phyloP scores from a whole-genome alignment of 1,140 invertebrate species.

The Vanessa tameamea region DNA sequence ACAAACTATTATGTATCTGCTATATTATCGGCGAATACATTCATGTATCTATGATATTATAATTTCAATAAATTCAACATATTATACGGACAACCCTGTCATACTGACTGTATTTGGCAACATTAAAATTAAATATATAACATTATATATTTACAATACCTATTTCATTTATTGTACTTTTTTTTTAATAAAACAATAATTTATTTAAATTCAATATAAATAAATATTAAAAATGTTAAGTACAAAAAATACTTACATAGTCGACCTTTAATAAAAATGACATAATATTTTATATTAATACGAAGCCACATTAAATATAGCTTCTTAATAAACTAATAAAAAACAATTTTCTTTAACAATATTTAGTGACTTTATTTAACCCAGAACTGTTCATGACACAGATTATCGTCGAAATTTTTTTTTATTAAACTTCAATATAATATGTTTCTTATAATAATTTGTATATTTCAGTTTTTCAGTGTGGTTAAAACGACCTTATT shows the following conservation, averaged over 20 bases:
- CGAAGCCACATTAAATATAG: not conserved
- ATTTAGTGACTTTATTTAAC: not conserved
- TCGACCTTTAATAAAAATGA: not conserved
- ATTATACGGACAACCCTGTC: constrained; percentile 9
- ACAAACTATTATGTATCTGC: constrained; percentile 8
- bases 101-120: constrained; percentile 26
- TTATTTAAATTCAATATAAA: not conserved
- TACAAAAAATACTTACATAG: not conserved
- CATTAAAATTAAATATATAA: constrained; percentile 11
- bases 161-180: not conserved
- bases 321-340: not conserved
- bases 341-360: not conserved
- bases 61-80: constrained; percentile 8
- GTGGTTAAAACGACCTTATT: too few relatives aligned
- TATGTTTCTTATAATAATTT: too few relatives aligned
- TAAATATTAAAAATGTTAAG: not conserved
- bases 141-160: constrained; percentile 14
- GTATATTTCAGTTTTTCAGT: too few relatives aligned
- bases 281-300: not conserved
- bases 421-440: too few relatives aligned
- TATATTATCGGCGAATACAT: too few relatives aligned
- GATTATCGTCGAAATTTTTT: not conserved
- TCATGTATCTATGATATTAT: too few relatives aligned
- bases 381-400: not conserved
- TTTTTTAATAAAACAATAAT: not conserved